These are phyloP conservation scores for Platypus cylindrus DNA, from an alignment of 2,888 invertebrate species.

Conservation along the genomic window DNA sequence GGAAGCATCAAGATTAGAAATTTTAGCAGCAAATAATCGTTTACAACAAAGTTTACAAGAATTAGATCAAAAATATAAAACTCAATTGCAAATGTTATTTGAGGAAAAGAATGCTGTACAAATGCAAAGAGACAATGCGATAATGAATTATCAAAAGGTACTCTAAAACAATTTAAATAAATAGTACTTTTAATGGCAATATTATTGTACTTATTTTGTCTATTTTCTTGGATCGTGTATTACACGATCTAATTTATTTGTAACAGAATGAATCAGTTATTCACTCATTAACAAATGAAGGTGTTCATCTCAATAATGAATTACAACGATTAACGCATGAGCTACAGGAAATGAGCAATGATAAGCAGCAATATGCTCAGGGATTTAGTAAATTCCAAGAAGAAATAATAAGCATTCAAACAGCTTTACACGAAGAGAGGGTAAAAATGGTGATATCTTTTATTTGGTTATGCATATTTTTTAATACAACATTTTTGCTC, in stretches of 20 bases:
- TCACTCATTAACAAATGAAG: conserved; percentile 29
- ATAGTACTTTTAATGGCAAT: background rate
- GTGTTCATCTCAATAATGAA: conserved; percentile 37
- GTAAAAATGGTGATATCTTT: background rate
- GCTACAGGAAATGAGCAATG: conserved; percentile 22
- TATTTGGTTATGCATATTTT: background rate
- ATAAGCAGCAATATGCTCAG: conserved; percentile 20
- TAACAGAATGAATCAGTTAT: conserved; percentile 31
- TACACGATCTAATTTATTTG: too few relatives aligned
- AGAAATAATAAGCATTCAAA: too few relatives aligned
- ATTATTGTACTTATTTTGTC: too few relatives aligned
- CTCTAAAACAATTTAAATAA: background rate
- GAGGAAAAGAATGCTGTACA: conserved; percentile 47
- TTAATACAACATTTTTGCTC: background rate
- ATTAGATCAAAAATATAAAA: conserved; percentile 45
- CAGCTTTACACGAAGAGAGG: too few relatives aligned
- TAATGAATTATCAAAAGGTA: conserved; percentile 48
- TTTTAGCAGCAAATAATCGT: conserved; percentile 47
- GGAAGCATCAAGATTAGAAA: conserved; percentile 37
- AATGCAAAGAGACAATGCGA: conserved; percentile 51
- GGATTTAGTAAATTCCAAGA: conserved; percentile 24
- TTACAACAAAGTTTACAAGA: conserved; percentile 52
- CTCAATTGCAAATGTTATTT: conserved; percentile 38
- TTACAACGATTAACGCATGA: conserved; percentile 29
- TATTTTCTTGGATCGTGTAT: too few relatives aligned